A percentile compares a stretch with the other conserved stretches of the same genome.
These are phyloP conservation scores for Oscheius sp. DNA, from an alignment of 2,888 invertebrate genomes.

Conservation along the genomic window DNA sequence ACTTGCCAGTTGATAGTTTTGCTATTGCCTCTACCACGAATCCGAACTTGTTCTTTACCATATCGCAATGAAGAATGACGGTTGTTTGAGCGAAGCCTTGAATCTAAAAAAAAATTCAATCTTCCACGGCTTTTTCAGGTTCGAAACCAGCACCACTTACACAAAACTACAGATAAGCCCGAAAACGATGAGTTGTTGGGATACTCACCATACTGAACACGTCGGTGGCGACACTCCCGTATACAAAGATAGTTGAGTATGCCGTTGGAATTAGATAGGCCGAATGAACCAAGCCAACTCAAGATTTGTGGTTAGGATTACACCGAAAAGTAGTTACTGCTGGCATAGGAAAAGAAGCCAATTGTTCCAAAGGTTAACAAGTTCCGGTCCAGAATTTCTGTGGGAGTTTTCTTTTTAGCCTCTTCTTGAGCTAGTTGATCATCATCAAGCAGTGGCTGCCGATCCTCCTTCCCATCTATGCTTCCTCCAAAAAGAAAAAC, in stretches of 20 bases:
- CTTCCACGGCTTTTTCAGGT: too few relatives aligned
- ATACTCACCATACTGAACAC: constrained; percentile 7
- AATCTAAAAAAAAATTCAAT: neutral
- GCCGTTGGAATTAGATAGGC: constrained; percentile 2
- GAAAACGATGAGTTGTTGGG: too few relatives aligned
- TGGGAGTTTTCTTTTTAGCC: neutral
- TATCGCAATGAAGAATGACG: constrained; percentile 2
- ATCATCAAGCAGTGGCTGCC: too few relatives aligned
- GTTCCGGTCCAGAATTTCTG: neutral
- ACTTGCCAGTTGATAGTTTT: neutral
- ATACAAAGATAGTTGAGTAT: neutral
- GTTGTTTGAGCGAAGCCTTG: neutral
- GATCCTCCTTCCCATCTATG: neutral
- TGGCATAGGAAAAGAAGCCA: neutral
- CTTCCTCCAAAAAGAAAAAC: neutral
- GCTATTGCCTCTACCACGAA: neutral
- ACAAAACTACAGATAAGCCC: too few relatives aligned
- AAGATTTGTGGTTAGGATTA: neutral
- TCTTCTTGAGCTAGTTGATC: neutral
- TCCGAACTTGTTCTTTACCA: neutral
- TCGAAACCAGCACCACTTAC: too few relatives aligned
- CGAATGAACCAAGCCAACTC: constrained; percentile 2
- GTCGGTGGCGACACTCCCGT: neutral
- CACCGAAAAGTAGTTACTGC: neutral
- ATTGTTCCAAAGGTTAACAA: constrained; percentile 4